Evolutionary conservation across 2,888 invertebrate genomes (phyloP).

Genomic region (Cistogaster globosa): DNA sequence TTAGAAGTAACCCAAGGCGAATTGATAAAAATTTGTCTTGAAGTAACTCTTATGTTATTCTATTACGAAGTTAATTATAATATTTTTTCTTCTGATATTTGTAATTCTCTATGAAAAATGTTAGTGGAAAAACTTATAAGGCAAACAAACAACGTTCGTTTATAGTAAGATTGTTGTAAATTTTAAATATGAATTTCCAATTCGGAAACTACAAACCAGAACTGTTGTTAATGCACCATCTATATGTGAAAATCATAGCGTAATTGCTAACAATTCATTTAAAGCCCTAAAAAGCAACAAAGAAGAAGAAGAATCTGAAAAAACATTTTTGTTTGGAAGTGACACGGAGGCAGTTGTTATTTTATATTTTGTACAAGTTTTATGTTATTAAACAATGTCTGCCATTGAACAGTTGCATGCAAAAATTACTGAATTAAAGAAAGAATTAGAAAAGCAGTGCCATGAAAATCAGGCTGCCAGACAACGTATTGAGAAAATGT

Average conservation of each 20-base stretch:
- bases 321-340: constrained; percentile 65
- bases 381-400: constrained; percentile 83
- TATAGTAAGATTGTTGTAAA: too few relatives aligned
- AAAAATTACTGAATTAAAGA: constrained; percentile 87
- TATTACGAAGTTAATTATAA: too few relatives aligned
- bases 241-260: not conserved
- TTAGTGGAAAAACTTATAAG: too few relatives aligned
- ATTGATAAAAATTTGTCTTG: too few relatives aligned
- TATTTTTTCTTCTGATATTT: too few relatives aligned
- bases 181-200: too few relatives aligned
- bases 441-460: constrained; percentile 84
- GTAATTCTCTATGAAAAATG: too few relatives aligned
- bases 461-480: constrained; percentile 80
- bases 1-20: too few relatives aligned
- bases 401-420: constrained; percentile 86
- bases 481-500: constrained; percentile 93
- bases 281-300: not conserved
- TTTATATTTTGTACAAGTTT: constrained; percentile 25
- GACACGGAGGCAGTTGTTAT: constrained; percentile 65
- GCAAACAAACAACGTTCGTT: too few relatives aligned
- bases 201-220: too few relatives aligned
- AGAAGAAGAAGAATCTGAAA: constrained; percentile 27
- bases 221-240: not conserved
- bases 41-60: too few relatives aligned
- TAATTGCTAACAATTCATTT: constrained; percentile 9